A percentile compares a stretch with the other conserved stretches of the same genome.
Evolutionary conservation across 2,797 vertebrate species (phyloP).

Genomic region (Syncerus caffer): DNA sequence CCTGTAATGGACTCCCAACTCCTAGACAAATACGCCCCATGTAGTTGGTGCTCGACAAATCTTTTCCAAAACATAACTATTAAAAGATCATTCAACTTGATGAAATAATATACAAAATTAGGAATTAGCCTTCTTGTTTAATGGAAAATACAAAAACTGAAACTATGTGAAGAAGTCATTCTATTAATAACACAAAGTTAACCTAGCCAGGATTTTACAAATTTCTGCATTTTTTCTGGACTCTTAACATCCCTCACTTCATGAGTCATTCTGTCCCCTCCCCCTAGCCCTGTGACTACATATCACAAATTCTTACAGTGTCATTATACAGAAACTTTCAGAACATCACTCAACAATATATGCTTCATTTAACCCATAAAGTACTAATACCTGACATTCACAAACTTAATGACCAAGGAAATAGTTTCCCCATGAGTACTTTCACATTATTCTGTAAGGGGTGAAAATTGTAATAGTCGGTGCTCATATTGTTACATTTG

Average conservation of each 20-base stretch:
- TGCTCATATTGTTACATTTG: not conserved
- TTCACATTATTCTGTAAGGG: constrained; percentile 1
- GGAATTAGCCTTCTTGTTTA: not conserved
- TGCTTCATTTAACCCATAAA: constrained; percentile 24
- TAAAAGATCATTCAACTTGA: not conserved
- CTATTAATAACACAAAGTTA: not conserved
- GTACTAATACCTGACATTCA: constrained; percentile 1
- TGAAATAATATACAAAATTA: not conserved
- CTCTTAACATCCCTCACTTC: not conserved
- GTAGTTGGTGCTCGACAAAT: not conserved
- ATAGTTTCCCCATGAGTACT: constrained; percentile 4
- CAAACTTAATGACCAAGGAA: constrained; percentile 42
- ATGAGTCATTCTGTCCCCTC: constrained; percentile 45
- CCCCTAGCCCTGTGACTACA: not conserved
- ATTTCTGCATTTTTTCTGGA: not conserved
- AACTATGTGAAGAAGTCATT: not conserved
- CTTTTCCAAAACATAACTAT: not conserved
- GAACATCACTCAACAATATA: constrained; percentile 34
- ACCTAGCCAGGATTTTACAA: not conserved
- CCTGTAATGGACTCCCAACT: not conserved
- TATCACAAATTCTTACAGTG: constrained; percentile 26
- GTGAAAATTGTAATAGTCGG: not conserved
- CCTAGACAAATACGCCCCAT: not conserved
- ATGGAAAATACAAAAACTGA: constrained; percentile 6
- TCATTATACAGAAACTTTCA: constrained; percentile 14